Evolutionary conservation across 2,113 vertebrate genomes (phyloP).

Genomic region (Megaceryle maxima): DNA sequence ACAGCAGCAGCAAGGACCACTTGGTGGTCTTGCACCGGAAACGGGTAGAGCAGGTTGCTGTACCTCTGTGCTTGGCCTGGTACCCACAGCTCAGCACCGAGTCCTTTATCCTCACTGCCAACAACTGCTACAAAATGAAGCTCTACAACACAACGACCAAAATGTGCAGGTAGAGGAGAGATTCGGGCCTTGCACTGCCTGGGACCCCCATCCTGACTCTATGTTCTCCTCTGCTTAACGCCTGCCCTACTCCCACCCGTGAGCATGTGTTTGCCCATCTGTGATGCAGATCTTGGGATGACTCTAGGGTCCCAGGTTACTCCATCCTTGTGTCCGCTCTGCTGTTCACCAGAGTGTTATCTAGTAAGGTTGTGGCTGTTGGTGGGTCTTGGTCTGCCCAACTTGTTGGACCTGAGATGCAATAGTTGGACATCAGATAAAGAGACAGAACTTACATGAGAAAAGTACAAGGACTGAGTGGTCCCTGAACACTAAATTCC

Average conservation of each 20-base stretch:
- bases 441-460: not conserved
- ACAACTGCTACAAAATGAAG: constrained; percentile 89
- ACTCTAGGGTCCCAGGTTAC: not conserved
- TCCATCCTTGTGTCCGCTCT: not conserved
- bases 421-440: not conserved
- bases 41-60: constrained; percentile 80
- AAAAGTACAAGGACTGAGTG: not conserved
- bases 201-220: not conserved
- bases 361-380: not conserved
- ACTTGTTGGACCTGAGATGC: accelerated
- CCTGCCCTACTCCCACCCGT: not conserved
- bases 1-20: constrained; percentile 69
- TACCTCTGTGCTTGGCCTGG: constrained; percentile 88
- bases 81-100: constrained; percentile 86
- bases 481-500: not conserved
- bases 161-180: constrained; percentile 86
- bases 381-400: not conserved
- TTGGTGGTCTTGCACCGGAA: constrained; percentile 78
- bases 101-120: constrained; percentile 84
- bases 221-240: not conserved
- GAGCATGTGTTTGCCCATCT: not conserved
- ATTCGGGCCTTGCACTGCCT: not conserved
- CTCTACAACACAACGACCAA: constrained; percentile 87
- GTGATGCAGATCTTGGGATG: not conserved
- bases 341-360: not conserved